phyloP scores from a whole-genome alignment of 2,888 invertebrate species.

The Crocallis elinguaria region DNA sequence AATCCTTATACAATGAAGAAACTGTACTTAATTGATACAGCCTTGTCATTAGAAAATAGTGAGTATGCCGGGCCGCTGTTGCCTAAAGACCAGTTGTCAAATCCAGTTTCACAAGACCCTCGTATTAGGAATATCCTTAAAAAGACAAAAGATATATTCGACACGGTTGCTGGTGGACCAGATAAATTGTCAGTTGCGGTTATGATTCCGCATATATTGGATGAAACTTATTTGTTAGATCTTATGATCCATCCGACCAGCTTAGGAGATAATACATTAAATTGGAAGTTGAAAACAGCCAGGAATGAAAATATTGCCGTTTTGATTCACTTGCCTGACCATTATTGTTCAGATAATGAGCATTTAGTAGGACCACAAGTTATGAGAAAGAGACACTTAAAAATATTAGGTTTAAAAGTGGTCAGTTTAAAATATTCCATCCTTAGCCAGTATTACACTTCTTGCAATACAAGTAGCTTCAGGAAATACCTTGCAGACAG shows the following conservation, averaged over 20 bases:
- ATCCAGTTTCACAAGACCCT: conserved; percentile 80
- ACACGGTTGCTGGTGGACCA: conserved; percentile 69
- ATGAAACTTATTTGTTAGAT: conserved; percentile 86
- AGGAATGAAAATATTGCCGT: conserved; percentile 82
- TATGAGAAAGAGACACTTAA: conserved; percentile 86
- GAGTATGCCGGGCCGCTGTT: conserved; percentile 84
- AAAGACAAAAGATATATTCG: conserved; percentile 71
- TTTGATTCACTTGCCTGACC: conserved; percentile 87
- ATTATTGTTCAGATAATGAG: conserved; percentile 85
- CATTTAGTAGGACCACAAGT: conserved; percentile 86
- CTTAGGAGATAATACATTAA: conserved; percentile 64
- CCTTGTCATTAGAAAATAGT: conserved; percentile 86
- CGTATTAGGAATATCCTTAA: conserved; percentile 80
- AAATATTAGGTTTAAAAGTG: conserved; percentile 86
- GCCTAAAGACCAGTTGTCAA: conserved; percentile 79
- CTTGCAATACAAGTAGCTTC: conserved; percentile 74
- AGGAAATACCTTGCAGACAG: conserved; percentile 79
- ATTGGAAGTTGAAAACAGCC: conserved; percentile 71
- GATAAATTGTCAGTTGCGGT: conserved; percentile 79
- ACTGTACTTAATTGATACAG: conserved; percentile 86
- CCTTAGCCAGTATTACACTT: conserved; percentile 75
- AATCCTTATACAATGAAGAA: conserved; percentile 74
- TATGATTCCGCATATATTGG: conserved; percentile 81
- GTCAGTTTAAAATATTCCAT: conserved; percentile 83
- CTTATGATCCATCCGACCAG: conserved; percentile 82